phyloP scores from a whole-genome alignment of 2,797 vertebrate genomes.

The Gallirallus australis region DNA sequence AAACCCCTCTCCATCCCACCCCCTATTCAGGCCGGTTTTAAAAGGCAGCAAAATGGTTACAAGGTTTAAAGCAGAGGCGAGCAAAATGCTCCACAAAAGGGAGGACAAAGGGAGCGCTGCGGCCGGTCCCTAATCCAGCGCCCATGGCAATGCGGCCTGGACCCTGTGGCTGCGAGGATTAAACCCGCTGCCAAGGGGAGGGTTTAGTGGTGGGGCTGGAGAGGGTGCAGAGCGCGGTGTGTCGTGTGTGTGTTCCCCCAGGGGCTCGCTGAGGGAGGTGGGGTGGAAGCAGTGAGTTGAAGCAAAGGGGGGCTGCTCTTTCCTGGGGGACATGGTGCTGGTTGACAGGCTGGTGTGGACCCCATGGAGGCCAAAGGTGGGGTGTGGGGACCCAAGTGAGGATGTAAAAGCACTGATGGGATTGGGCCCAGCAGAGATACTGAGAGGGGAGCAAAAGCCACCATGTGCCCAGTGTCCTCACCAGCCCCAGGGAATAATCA shows the following conservation, averaged over 20 bases:
- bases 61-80: slow-evolving; percentile 77
- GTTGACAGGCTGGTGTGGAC: not conserved
- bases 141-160: slow-evolving; percentile 45
- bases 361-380: rapidly evolving
- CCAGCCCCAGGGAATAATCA: not conserved
- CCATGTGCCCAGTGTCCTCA: not conserved
- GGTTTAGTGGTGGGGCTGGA: not conserved
- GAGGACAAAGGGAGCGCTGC: slow-evolving; percentile 66
- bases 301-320: rapidly evolving
- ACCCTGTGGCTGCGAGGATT: slow-evolving; percentile 57
- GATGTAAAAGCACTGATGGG: not conserved
- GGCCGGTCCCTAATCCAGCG: slow-evolving; percentile 69
- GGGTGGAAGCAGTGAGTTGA: not conserved
- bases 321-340: rapidly evolving
- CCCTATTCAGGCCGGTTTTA: slow-evolving; percentile 66
- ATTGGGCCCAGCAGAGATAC: not conserved
- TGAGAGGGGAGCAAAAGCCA: not conserved
- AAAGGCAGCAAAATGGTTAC: slow-evolving; percentile 76
- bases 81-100: slow-evolving; percentile 76
- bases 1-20: slow-evolving; percentile 37
- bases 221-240: not conserved
- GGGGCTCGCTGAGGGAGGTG: not conserved
- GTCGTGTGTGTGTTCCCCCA: not conserved
- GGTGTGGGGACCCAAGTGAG: not conserved
- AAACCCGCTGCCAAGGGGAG: slow-evolving; percentile 52